Evolutionary conservation across 2,797 vertebrate genomes (phyloP).

Genomic region (Saxicola maurus): DNA sequence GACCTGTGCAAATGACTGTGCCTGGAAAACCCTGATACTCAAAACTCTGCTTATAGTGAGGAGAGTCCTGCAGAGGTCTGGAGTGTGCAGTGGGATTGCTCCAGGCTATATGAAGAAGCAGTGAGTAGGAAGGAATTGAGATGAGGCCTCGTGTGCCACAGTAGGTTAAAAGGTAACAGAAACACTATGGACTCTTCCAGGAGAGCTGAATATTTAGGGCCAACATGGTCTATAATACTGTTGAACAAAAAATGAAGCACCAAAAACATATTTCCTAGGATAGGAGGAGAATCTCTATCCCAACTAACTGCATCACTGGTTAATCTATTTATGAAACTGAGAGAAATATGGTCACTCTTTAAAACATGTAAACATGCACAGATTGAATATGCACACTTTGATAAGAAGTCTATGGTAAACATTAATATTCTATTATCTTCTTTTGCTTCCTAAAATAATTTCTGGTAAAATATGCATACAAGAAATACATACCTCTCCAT

Average conservation of each 20-base stretch:
- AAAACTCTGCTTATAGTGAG: neutral
- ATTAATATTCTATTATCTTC: neutral
- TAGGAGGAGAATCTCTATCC: neutral
- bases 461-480: neutral
- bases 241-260: neutral
- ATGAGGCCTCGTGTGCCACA: neutral
- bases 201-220: neutral
- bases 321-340: neutral
- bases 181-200: neutral
- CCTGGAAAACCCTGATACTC: neutral
- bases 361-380: neutral
- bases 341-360: neutral
- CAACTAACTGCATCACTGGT: neutral
- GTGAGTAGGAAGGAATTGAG: neutral
- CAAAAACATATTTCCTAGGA: neutral
- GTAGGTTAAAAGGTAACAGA: neutral
- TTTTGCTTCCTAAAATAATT: neutral
- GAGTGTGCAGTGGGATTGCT: neutral
- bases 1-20: accelerated
- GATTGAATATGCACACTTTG: neutral
- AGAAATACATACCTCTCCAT: conserved; percentile 78
- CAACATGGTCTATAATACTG: neutral
- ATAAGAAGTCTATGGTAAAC: neutral
- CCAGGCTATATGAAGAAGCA: neutral
- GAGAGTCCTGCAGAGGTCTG: neutral